These are phyloP conservation scores for Hippocampus guttulatus DNA, from an alignment of 2,113 vertebrate species.

Conservation along the genomic window DNA sequence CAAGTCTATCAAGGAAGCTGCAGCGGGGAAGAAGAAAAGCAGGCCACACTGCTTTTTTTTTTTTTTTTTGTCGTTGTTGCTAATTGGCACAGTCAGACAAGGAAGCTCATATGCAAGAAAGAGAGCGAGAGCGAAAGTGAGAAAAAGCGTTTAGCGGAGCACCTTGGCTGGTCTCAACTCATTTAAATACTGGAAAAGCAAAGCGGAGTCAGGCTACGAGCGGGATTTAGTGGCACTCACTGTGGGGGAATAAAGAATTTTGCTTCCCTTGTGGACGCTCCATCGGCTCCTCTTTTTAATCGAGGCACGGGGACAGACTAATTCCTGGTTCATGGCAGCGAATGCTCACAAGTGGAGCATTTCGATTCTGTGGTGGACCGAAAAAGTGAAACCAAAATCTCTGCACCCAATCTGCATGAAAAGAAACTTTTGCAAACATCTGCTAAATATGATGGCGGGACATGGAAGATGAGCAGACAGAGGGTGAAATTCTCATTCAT, in stretches of 20 bases:
- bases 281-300: slow-evolving; percentile 7
- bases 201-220: slow-evolving; percentile 29
- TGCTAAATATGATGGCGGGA: too few relatives aligned
- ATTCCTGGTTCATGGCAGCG: not conserved
- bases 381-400: not conserved
- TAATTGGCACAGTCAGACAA: slow-evolving; percentile 70
- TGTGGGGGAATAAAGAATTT: slow-evolving; percentile 24
- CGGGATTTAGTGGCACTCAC: slow-evolving; percentile 46
- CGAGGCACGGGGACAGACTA: not conserved
- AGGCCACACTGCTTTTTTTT: slow-evolving; percentile 51
- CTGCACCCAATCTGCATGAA: not conserved
- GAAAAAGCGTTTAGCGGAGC: slow-evolving; percentile 62
- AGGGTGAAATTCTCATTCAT: too few relatives aligned
- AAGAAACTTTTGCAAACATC: too few relatives aligned
- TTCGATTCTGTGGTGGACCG: not conserved
- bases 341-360: not conserved
- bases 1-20: slow-evolving; percentile 26
- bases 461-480: too few relatives aligned
- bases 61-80: slow-evolving; percentile 33
- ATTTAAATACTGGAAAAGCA: slow-evolving; percentile 48
- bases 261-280: slow-evolving; percentile 22
- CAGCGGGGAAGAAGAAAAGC: slow-evolving; percentile 51
- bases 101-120: slow-evolving; percentile 41
- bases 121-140: not conserved
- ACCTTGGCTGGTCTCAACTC: slow-evolving; percentile 51